Base-by-base conservation (phyloP, 2,797 vertebrate species). In the Morelia viridis region DNA sequence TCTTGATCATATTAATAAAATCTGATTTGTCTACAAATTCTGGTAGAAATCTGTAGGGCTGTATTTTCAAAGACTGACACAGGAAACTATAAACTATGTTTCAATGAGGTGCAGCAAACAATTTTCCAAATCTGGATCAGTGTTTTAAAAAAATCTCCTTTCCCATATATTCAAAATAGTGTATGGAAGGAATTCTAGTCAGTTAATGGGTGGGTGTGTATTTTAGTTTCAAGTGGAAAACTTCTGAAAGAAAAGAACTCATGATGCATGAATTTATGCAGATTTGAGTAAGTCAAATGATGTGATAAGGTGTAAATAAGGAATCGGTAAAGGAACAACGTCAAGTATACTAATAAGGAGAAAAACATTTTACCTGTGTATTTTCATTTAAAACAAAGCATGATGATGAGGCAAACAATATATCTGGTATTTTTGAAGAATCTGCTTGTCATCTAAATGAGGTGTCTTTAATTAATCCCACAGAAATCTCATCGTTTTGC, bases 361-460 rank as follows among this genome's bases (percentile, higher is more conserved):
- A 91, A 94, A 89, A 28, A 4, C 89, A 91, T 86, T n/a, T 85
- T 64, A 93, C 53, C 65, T 65, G 64, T 85, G 71, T 76, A 50
- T 87, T 95, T 90, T 91, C 87, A 68, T 85, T 56, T 5, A 84
- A 60, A 94, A 85, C 22, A 53, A 35, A 26, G 50, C 15, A 11
- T 0, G 0, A 10, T 9, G 24, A 91, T 68, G 89, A 85, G 61
- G 94, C 87, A 93, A 1, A 64, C 92, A 90, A 60, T 62, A 22
- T 24, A 94, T 61, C 80, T 92, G 80, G 11, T 94, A 91, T 88
- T 87, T 94, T 94, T 87, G 91, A 53, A 92, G 60, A 46, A 89
- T 93, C 28, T 92, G 4, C 58, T 93, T 94, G 71, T 93, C 92
- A 94, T 92, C 90, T 83, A 94, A 94, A 93, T 93, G 35, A n/a